These are phyloP conservation scores for Nibea coibor DNA, from an alignment of 2,113 vertebrate genomes.

Conservation along the genomic window DNA sequence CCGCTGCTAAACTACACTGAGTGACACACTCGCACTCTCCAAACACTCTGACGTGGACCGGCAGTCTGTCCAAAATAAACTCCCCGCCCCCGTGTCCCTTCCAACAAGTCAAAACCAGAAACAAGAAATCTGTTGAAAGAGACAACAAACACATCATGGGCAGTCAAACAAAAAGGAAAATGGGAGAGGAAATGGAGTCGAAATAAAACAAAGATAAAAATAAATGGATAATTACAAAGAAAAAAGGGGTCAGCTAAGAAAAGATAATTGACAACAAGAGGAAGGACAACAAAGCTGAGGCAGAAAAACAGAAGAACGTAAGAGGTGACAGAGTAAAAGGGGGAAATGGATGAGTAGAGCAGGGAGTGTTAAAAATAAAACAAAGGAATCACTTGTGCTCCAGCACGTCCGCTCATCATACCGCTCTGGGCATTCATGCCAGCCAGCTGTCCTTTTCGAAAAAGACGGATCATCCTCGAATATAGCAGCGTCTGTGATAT, in stretches of 20 bases:
- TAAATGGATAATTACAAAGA: background rate
- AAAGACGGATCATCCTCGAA: constrained; percentile 67
- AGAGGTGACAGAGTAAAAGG: constrained; percentile 27
- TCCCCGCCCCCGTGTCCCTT: constrained; percentile 5
- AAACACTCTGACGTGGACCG: constrained; percentile 47
- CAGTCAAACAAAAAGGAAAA: constrained; percentile 16
- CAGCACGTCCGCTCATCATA: constrained; percentile 75
- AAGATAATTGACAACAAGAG: constrained; percentile 10
- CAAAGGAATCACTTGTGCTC: constrained; percentile 75
- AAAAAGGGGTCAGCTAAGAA: background rate
- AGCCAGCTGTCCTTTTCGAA: constrained; percentile 81
- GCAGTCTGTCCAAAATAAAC: constrained; percentile 44
- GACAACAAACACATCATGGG: constrained; percentile 2
- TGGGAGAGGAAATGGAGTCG: constrained; percentile 21
- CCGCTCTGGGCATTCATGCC: constrained; percentile 76
- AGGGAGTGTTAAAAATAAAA: constrained; percentile 83
- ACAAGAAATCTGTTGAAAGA: background rate
- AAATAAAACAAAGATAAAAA: constrained; percentile 8
- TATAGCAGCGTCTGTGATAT: constrained; percentile 71
- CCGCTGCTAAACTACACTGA: constrained; percentile 66
- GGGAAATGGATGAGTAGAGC: constrained; percentile 51
- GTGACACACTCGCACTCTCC: constrained; percentile 61
- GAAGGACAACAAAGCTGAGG: constrained; percentile 12
- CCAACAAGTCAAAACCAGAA: constrained; percentile 7
- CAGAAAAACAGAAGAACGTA: constrained; percentile 20